These are phyloP conservation scores for Perca schrenkii DNA, from an alignment of 2,113 vertebrate genomes.

Conservation along the genomic window DNA sequence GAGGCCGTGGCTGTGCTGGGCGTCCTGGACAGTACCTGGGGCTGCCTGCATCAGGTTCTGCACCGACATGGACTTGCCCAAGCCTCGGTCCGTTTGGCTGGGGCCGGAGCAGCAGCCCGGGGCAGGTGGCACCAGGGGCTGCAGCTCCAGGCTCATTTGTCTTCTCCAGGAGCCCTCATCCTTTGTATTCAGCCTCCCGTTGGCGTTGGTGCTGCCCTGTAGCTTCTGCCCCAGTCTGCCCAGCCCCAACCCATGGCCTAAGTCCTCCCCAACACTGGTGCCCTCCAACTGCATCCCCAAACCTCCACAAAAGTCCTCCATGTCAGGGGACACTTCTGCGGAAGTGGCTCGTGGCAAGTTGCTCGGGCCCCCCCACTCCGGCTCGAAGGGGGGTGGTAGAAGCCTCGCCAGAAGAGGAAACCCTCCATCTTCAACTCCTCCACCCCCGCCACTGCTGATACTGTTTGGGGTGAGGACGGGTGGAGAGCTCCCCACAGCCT, in stretches of 20 bases:
- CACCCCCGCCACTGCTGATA: constrained; percentile 48
- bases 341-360: constrained; percentile 36
- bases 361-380: constrained; percentile 32
- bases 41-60: constrained; percentile 91
- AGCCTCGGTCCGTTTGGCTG: constrained; percentile 81
- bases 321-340: constrained; percentile 54
- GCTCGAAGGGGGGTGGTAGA: constrained; percentile 69
- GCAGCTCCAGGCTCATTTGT: constrained; percentile 90
- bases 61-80: constrained; percentile 93
- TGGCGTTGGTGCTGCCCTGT: constrained; percentile 84
- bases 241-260: constrained; percentile 75
- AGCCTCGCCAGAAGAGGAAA: constrained; percentile 78
- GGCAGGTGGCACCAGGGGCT: constrained; percentile 85
- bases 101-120: constrained; percentile 64
- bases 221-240: constrained; percentile 70
- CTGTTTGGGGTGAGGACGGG: constrained; percentile 83
- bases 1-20: constrained; percentile 84
- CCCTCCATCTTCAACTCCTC: constrained; percentile 53
- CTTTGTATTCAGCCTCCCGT: constrained; percentile 79
- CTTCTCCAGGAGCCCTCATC: constrained; percentile 91
- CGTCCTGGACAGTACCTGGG: constrained; percentile 81
- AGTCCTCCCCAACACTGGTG: constrained; percentile 68
- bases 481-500: constrained; percentile 81
- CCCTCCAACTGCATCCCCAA: constrained; percentile 57
- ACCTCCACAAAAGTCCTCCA: constrained; percentile 66